Base-by-base conservation (phyloP, 2,113 vertebrate species). In the Centropus unirufus region DNA sequence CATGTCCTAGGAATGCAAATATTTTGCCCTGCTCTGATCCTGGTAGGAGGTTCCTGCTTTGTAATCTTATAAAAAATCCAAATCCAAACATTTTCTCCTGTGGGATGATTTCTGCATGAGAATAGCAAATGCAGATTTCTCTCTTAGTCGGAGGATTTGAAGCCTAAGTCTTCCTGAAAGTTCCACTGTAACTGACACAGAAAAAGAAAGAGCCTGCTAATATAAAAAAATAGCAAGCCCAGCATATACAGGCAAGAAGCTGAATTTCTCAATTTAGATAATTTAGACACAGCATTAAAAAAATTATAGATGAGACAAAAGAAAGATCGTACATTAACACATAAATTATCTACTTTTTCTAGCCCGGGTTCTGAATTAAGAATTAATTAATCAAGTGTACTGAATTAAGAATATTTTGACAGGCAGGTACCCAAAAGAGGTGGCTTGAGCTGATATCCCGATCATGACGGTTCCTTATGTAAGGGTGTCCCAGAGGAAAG, bases 21-120 rank as follows among this genome's bases (percentile, higher is more conserved):
- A 93, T 92, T 94, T 94, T 92, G 67, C 88, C 63, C 76, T 42
- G 36, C 42, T 59, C 55, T 77, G 72, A 90, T 92, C 59, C 63
- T 77, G 39, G 90, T 49, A 86, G 79, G 79, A 92, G 36, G 68
- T 86, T 95, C 78, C 59, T 76, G 66, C 68, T 77, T 86, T 83
- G 54, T 67, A 83, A 74, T 77, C 42, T 83, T 76, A n/a, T 8
- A 93, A 58, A 55, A 88, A 94, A 80, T 82, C 34, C 58, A 90
- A 88, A 83, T 69, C 32, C 1, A 77, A 47, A 58, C 10, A 70
- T 93, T 92, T 74, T 72, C 46, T 90, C 68, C 75, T 12, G 16
- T 46, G n/a, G 52, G 47, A 84, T 66, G 92, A 82, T 84, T 91
- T 92, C 74, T 82, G 63, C 39, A 27, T 74, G 67, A 83, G 62